Evolutionary conservation across 2,888 invertebrate species (phyloP).

Genomic region (Acrobasis consociella): DNA sequence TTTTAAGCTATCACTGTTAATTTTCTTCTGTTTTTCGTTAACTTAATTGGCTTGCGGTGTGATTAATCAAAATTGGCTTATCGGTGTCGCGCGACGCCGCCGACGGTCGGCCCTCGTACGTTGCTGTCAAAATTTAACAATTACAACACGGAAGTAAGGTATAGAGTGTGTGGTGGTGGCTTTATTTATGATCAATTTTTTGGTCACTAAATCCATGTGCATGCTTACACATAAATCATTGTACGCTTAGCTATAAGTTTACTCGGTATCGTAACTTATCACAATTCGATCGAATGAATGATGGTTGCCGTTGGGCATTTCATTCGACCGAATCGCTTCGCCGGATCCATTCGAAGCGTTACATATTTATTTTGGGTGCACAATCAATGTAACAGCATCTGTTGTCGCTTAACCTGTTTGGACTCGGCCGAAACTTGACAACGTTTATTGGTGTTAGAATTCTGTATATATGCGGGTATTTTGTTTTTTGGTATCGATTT

Average conservation of each 20-base stretch:
- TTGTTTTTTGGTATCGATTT: neutral
- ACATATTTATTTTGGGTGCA: constrained; percentile 64
- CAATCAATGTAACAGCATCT: constrained; percentile 61
- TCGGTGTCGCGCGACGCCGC: constrained; percentile 47
- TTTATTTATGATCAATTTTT: constrained; percentile 60
- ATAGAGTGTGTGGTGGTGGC: constrained; percentile 83
- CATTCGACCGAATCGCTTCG: constrained; percentile 48
- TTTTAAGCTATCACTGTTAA: constrained; percentile 75
- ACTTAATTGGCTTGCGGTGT: constrained; percentile 81
- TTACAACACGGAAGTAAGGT: constrained; percentile 77
- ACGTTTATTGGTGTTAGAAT: neutral
- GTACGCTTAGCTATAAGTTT: constrained; percentile 72
- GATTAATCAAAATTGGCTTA: constrained; percentile 72
- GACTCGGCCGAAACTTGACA: constrained; percentile 1
- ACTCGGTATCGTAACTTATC: constrained; percentile 59
- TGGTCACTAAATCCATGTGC: constrained; percentile 76
- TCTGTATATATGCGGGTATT: neutral
- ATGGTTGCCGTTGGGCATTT: constrained; percentile 16
- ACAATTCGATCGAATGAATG: constrained; percentile 30
- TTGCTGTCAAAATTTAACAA: constrained; percentile 77
- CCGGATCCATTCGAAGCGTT: constrained; percentile 45
- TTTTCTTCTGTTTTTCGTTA: constrained; percentile 72
- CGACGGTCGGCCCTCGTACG: constrained; percentile 53
- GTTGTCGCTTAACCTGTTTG: constrained; percentile 44
- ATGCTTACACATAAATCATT: constrained; percentile 75